These are phyloP conservation scores for Hyposmocoma kahamanoa DNA, from an alignment of 1,140 invertebrate species.

Conservation along the genomic window DNA sequence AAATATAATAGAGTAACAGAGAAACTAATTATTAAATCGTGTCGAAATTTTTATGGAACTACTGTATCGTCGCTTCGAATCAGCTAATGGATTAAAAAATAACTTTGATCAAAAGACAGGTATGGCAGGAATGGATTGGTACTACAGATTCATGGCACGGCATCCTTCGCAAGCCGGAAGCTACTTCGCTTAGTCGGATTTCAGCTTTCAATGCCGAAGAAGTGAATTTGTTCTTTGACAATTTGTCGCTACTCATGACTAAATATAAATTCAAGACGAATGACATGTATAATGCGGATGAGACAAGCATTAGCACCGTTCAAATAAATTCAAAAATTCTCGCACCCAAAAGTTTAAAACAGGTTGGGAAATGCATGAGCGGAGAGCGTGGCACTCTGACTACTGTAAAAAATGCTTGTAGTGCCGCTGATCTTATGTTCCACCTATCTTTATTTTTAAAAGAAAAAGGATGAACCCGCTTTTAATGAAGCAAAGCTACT, in stretches of 20 bases:
- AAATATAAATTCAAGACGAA: conserved; percentile 25
- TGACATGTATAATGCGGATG: conserved; percentile 29
- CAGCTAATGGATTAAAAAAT: conserved; percentile 13
- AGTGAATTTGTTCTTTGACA: conserved; percentile 31
- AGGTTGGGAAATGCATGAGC: not conserved
- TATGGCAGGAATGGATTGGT: conserved; percentile 48
- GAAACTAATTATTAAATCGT: too few relatives aligned
- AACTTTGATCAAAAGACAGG: conserved; percentile 19
- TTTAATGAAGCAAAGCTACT: conserved; percentile 13
- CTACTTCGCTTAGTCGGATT: conserved; percentile 41
- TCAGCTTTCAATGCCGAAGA: conserved; percentile 43
- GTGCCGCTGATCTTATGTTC: conserved; percentile 14
- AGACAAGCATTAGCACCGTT: conserved; percentile 24
- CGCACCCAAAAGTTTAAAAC: not conserved
- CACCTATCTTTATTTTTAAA: conserved; percentile 20
- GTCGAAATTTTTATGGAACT: too few relatives aligned
- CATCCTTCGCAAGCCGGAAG: conserved; percentile 44
- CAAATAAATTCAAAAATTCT: conserved; percentile 11
- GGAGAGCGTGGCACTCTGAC: not conserved
- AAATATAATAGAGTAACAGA: conserved; percentile 2
- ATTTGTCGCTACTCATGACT: conserved; percentile 14
- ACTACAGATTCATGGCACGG: conserved; percentile 39
- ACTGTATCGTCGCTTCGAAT: not conserved
- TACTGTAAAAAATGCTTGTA: not conserved
- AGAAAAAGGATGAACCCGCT: conserved; percentile 16